These are phyloP conservation scores for Poecilia picta DNA, from an alignment of 2,797 vertebrate genomes.

Conservation along the genomic window DNA sequence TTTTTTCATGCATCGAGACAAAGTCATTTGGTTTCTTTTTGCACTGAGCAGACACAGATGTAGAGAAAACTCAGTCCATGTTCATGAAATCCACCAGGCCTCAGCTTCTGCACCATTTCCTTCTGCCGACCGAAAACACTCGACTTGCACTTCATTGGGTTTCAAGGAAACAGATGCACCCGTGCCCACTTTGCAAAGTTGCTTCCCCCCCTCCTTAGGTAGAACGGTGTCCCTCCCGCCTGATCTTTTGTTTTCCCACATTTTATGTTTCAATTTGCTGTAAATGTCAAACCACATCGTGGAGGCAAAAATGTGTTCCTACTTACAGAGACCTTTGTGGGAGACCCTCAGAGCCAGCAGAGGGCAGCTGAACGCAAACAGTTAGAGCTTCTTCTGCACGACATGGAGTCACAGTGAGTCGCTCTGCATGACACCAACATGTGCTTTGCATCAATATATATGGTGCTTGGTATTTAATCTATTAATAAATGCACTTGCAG, in stretches of 20 bases:
- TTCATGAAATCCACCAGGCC: slow-evolving; percentile 8
- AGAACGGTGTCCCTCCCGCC: not conserved
- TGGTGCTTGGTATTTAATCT: slow-evolving; percentile 19
- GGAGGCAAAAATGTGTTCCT: not conserved
- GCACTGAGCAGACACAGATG: not conserved
- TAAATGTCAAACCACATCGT: not conserved
- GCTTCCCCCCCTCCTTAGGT: not conserved
- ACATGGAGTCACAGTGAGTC: slow-evolving; percentile 24
- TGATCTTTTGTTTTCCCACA: not conserved
- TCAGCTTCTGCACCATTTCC: not conserved
- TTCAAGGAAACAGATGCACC: slow-evolving; percentile 8
- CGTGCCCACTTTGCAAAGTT: slow-evolving; percentile 1
- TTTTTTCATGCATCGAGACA: not conserved
- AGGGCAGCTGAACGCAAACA: slow-evolving; percentile 61
- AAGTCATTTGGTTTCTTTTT: not conserved
- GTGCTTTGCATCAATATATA: slow-evolving; percentile 9
- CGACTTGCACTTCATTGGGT: slow-evolving; percentile 9
- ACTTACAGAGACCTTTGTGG: slow-evolving; percentile 28
- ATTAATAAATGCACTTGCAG: not conserved
- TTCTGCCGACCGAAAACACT: not conserved
- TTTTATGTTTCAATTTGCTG: slow-evolving; percentile 3
- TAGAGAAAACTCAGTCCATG: not conserved
- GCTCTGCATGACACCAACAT: slow-evolving; percentile 5
- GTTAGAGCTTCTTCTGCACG: not conserved
- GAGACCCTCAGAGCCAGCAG: slow-evolving; percentile 55